These are phyloP conservation scores for Danio aesculapii DNA, from an alignment of 2,797 vertebrate species.

Conservation along the genomic window DNA sequence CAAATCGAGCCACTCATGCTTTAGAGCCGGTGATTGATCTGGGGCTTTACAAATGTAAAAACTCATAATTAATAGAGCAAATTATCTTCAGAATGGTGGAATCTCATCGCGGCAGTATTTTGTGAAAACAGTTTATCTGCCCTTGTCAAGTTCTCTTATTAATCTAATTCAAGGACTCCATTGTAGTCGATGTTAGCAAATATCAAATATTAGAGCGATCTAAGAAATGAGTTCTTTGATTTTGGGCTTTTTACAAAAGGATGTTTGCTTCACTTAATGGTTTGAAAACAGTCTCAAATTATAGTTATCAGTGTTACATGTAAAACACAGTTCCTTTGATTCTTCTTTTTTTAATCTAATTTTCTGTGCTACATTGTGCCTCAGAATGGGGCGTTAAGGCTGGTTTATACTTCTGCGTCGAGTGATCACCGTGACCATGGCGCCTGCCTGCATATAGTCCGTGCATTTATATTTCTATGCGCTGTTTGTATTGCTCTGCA, in stretches of 20 bases:
- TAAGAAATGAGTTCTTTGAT: slow-evolving; percentile 37
- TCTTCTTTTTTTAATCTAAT: not conserved
- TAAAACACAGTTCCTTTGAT: not conserved
- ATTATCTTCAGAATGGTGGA: slow-evolving; percentile 56
- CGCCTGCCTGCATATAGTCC: too few relatives aligned
- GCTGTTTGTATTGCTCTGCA: too few relatives aligned
- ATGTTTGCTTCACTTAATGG: slow-evolving; percentile 26
- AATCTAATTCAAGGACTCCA: slow-evolving; percentile 52
- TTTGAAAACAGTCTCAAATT: slow-evolving; percentile 5
- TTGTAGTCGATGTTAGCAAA: slow-evolving; percentile 42
- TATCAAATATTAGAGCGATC: slow-evolving; percentile 51
- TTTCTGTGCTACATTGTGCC: not conserved
- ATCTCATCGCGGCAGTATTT: slow-evolving; percentile 51
- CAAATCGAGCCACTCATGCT: slow-evolving; percentile 61
- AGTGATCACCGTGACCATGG: too few relatives aligned
- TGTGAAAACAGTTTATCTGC: slow-evolving; percentile 57
- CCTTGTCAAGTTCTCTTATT: slow-evolving; percentile 58
- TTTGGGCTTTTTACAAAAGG: slow-evolving; percentile 19
- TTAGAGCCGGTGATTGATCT: slow-evolving; percentile 51
- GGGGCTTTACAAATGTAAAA: slow-evolving; percentile 60
- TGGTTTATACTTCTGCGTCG: too few relatives aligned
- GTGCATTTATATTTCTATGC: too few relatives aligned
- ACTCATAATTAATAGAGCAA: slow-evolving; percentile 63
- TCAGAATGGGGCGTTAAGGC: not conserved
- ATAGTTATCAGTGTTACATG: not conserved